Base-by-base conservation (phyloP, 2,113 vertebrate genomes). In the Epinephelus cyanopodus region DNA sequence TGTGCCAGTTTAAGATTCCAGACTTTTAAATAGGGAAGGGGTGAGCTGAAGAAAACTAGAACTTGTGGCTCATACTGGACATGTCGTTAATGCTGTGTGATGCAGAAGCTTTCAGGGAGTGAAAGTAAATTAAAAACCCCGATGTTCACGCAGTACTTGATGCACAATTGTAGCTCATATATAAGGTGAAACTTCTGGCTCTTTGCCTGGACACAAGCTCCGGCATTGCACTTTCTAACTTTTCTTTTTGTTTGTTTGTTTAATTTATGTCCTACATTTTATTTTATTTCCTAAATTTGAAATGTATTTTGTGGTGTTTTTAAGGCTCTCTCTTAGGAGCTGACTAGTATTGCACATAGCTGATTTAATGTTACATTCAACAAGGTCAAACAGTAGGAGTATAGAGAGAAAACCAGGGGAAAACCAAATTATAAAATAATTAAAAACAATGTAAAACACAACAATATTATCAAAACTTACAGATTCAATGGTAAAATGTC, bases 1-100 rank as follows among this genome's bases (percentile, higher is more conserved):
- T 84, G 82, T 86, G 89, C 88, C 89, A 89, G 74, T 84, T 84
- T 77, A 71, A 57, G 75, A 85, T 67, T 91, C 83, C 83, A 89
- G 79, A 78, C 86, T 78, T 74, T 79, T 73, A 81, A 81, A 57
- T 60, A 57, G 68, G 53, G 78, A 25, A 23, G 66, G 14, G 77
- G 45, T 62, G 86, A 85, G 60, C 12, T 60, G 60, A 70, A 72
- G 77, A 62, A 83, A 83, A 66, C 23, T 23, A 21, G 18, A 81
- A 60, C 17, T 69, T 62, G 69, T 79, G 63, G 50, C 75, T 83
- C 23, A 4, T 1, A 1, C 25, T 70, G 68, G 47, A 73, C 71
- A 37, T 29, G 67, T 2, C 42, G 60, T 25, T 45, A 21, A 60
- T 65, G 70, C 58, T 52, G 52, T 57, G 47, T 48, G 64, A 78